Evolutionary conservation across 2,797 vertebrate genomes (phyloP).

Genomic region (Halcyon chelicuti): DNA sequence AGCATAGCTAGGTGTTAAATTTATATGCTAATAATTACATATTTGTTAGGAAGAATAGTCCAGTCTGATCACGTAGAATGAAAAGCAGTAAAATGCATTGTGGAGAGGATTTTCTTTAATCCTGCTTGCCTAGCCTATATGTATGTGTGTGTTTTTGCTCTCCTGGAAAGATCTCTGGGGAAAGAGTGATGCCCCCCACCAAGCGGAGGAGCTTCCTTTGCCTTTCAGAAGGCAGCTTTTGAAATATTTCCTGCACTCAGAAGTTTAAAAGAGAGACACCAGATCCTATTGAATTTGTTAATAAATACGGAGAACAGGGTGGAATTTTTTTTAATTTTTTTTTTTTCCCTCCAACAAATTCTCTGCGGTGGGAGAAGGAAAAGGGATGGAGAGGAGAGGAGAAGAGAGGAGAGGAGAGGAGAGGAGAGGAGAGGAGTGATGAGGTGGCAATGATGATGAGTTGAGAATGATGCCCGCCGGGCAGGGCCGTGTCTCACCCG

Average conservation of each 20-base stretch:
- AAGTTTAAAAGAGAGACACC: not conserved
- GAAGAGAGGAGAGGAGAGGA: too few species aligned
- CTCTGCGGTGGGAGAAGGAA: not conserved
- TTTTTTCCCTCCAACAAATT: not conserved
- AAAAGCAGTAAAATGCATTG: not conserved
- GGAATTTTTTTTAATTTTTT: not conserved
- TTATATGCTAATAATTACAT: slow-evolving; percentile 24
- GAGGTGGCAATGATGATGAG: too few species aligned
- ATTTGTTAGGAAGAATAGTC: not conserved
- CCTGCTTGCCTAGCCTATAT: not conserved
- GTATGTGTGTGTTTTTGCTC: not conserved
- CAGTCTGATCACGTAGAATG: not conserved
- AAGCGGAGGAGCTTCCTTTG: not conserved
- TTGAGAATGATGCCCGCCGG: too few species aligned
- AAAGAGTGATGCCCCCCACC: not conserved
- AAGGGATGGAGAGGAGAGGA: too few species aligned
- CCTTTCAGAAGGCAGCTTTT: not conserved
- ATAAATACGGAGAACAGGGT: not conserved
- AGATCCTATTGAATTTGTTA: not conserved
- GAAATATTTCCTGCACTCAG: not conserved
- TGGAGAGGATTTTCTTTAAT: slow-evolving; percentile 49
- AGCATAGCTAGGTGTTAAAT: not conserved
- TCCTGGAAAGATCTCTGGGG: not conserved
- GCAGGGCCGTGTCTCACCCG: slow-evolving; percentile 79
- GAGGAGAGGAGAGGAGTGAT: too few species aligned